Evolutionary conservation across 1,140 invertebrate genomes (phyloP).

Genomic region (Drosophila arizonae): DNA sequence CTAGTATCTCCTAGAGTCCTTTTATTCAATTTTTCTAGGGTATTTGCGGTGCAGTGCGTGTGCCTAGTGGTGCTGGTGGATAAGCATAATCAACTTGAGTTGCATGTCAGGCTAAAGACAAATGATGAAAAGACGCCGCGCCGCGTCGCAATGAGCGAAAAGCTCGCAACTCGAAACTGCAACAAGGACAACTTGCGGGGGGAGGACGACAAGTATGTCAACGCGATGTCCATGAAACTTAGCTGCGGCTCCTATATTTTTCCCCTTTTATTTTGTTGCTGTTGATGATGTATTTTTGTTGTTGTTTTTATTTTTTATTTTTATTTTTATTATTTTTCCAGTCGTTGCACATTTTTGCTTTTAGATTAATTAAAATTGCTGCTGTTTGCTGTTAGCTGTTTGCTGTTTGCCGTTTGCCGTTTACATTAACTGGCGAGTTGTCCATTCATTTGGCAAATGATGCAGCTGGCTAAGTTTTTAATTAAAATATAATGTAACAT

Average conservation of each 20-base stretch:
- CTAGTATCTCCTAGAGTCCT: no score
- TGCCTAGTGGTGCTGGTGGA: not conserved
- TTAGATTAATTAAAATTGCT: slow-evolving; percentile 77
- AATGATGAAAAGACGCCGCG: slow-evolving; percentile 55
- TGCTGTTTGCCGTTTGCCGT: slow-evolving; percentile 45
- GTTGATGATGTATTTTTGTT: not conserved
- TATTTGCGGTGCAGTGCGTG: not conserved
- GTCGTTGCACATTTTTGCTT: slow-evolving; percentile 65
- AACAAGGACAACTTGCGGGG: slow-evolving; percentile 12
- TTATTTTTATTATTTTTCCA: slow-evolving; percentile 18
- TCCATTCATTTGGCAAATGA: slow-evolving; percentile 77
- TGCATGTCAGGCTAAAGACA: slow-evolving; percentile 65
- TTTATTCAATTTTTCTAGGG: slow-evolving; percentile 3
- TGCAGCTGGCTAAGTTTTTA: slow-evolving; percentile 77
- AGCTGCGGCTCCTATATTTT: slow-evolving; percentile 26
- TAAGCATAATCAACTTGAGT: slow-evolving; percentile 64
- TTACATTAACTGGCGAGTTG: slow-evolving; percentile 74
- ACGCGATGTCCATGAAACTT: slow-evolving; percentile 59
- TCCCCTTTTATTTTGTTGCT: not conserved
- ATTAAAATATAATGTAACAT: slow-evolving; percentile 77
- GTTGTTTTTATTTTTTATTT: not conserved
- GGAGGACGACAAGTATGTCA: slow-evolving; percentile 48
- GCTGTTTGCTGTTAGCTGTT: slow-evolving; percentile 33
- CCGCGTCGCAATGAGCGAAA: slow-evolving; percentile 35
- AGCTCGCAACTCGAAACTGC: slow-evolving; percentile 28